Percentiles rank a stretch among this genome's conserved stretches.
Evolutionary conservation across 2,797 vertebrate genomes (phyloP).

Genomic region (Orientallactaga sibirica): DNA sequence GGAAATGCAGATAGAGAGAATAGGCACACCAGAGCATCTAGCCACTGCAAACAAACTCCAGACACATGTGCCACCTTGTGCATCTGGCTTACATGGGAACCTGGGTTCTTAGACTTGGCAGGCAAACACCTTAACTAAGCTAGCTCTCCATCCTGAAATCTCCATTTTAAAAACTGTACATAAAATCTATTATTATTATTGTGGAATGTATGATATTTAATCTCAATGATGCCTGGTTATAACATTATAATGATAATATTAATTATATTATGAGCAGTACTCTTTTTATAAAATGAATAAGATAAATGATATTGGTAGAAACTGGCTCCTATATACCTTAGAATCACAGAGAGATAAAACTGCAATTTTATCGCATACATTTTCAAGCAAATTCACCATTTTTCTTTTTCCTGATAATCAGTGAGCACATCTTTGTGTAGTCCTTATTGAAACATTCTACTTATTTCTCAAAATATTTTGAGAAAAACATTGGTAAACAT

Average conservation of each 20-base stretch:
- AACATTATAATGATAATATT: neutral
- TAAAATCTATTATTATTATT: neutral
- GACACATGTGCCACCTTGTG: too few species aligned
- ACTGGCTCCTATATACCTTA: neutral
- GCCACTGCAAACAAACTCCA: too few species aligned
- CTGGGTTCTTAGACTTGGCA: too few species aligned
- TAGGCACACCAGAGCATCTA: too few species aligned
- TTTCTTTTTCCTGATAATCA: neutral
- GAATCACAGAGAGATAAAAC: neutral
- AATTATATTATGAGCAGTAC: too few species aligned
- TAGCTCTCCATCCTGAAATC: too few species aligned
- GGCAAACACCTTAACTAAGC: too few species aligned
- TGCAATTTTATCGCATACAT: neutral
- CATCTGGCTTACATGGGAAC: too few species aligned
- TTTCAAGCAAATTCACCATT: neutral
- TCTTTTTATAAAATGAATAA: too few species aligned
- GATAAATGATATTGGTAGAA: neutral
- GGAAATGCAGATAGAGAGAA: too few species aligned
- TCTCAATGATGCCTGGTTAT: neutral
- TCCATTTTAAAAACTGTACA: neutral
- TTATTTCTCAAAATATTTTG: neutral
- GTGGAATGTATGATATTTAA: neutral
- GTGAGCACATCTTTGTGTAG: neutral
- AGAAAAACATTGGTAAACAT: neutral
- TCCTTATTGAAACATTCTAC: neutral